Base-by-base conservation (phyloP, 2,888 invertebrate genomes). In the Hemicrepidius hirtus region DNA sequence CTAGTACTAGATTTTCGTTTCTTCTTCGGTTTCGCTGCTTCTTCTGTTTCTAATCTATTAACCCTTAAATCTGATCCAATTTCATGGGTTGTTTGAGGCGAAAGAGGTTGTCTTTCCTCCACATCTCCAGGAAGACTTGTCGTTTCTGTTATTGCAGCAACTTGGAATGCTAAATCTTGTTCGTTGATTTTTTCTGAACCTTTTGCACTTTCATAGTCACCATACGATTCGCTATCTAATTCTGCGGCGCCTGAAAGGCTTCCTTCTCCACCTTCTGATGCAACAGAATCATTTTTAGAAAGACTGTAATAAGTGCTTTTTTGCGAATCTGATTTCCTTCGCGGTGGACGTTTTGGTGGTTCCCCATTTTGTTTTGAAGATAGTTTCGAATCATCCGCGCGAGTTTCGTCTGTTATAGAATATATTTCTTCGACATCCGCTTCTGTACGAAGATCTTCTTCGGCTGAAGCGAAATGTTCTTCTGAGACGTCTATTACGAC, bases 401-500 rank as follows among this genome's bases (percentile, higher is more conserved):
- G 83, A 59, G 91, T 91, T 81, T 95, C 94, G 81, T 95, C 95
- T 44, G 92, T 91, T 67, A 95, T 92, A 0, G 96, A 95, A 72
- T 95, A 92, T 44, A 86, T 83, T 80, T 96, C 96, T 83, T 96
- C 96, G 74, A 96, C 88, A 77, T 95, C 96, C 0, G 95, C 95
- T 86, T 96, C 96, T 0, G 96, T 96, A 65, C 95, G 89, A 73
- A 94, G 87, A 83, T 96, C 96, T 81, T 95, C 95, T 81, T 95
- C 95, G 2, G 92, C 92, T n/a, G 92, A 89, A 0, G 90, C 89
- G 81, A 95, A 96, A 80, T 94, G 95, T 77, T 96, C 95, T 0
- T 95, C 94, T 0, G 94, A 92, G 0, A 97, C 95, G 76, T 97
- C 97, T 64, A 97, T 96, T 12, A 97, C 93, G 24, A 96, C 94